Percentiles rank a stretch among this genome's conserved stretches.
Conservation (phyloP, 2,113 vertebrate genomes). For the Steatornis caripensis region DNA sequence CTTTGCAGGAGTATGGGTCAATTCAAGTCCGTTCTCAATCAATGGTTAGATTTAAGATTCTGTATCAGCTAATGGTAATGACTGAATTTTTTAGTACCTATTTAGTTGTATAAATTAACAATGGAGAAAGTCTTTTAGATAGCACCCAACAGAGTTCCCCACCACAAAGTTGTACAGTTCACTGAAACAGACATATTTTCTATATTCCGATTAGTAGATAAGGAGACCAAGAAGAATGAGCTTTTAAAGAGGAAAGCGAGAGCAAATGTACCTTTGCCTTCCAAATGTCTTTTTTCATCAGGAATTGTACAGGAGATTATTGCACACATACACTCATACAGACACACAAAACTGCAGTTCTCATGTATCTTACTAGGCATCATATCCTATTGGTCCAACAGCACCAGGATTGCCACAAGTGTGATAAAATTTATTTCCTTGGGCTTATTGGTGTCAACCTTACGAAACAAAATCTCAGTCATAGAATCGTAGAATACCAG, state of each 20-base stretch:
- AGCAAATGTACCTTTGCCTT: neutral
- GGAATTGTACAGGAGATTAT: neutral
- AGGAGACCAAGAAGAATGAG: neutral
- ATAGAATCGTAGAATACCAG: too few relatives aligned
- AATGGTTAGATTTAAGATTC: neutral
- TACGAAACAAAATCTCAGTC: slow-evolving; percentile 6
- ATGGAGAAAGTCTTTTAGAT: neutral
- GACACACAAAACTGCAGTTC: neutral
- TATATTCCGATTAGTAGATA: neutral
- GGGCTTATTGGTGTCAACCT: neutral
- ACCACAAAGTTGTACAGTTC: neutral
- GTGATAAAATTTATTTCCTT: neutral
- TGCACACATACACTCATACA: neutral
- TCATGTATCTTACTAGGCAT: neutral
- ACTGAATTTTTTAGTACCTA: neutral
- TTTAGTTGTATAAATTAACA: neutral
- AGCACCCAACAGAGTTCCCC: neutral
- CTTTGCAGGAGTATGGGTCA: neutral
- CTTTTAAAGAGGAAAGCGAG: neutral
- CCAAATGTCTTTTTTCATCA: neutral
- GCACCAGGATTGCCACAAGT: neutral
- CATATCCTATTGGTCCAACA: neutral
- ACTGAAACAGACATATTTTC: neutral
- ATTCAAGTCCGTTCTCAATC: neutral
- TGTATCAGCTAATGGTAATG: neutral